phyloP scores from a whole-genome alignment of 2,113 vertebrate genomes.

The Pteropus alecto region DNA sequence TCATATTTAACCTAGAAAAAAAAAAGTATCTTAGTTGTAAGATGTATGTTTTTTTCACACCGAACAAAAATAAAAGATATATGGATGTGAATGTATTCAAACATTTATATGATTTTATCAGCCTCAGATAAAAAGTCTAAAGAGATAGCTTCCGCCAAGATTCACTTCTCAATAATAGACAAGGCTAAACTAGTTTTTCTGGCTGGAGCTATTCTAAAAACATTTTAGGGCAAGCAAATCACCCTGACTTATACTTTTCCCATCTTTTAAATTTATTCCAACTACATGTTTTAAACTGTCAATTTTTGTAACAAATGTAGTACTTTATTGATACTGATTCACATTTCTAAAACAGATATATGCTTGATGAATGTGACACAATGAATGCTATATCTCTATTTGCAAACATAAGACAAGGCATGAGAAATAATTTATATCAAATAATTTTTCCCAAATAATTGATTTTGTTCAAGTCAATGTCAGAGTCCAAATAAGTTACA shows the following conservation, averaged over 20 bases:
- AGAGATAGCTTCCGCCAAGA: neutral
- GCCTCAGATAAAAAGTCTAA: neutral
- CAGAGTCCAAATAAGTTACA: conserved; percentile 1
- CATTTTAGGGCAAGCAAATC: neutral
- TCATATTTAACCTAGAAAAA: neutral
- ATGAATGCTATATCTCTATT: neutral
- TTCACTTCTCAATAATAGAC: neutral
- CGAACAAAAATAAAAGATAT: neutral
- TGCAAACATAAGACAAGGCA: conserved; percentile 31
- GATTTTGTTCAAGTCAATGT: conserved; percentile 24
- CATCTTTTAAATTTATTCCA: conserved; percentile 3
- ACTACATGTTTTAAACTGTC: neutral
- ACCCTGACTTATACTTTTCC: neutral
- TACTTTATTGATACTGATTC: neutral
- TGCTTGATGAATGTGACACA: neutral
- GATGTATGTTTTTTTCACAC: neutral
- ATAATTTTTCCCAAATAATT: neutral
- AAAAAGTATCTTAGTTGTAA: neutral
- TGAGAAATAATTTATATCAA: conserved; percentile 10
- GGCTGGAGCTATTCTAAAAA: neutral
- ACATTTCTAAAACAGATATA: neutral
- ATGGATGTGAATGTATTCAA: neutral
- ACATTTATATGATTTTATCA: neutral
- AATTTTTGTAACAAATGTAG: conserved; percentile 26
- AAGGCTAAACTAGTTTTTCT: neutral